Percentiles rank a stretch among this genome's conserved stretches.
phyloP scores from a whole-genome alignment of 2,888 invertebrate species.

The Lithosia quadra region DNA sequence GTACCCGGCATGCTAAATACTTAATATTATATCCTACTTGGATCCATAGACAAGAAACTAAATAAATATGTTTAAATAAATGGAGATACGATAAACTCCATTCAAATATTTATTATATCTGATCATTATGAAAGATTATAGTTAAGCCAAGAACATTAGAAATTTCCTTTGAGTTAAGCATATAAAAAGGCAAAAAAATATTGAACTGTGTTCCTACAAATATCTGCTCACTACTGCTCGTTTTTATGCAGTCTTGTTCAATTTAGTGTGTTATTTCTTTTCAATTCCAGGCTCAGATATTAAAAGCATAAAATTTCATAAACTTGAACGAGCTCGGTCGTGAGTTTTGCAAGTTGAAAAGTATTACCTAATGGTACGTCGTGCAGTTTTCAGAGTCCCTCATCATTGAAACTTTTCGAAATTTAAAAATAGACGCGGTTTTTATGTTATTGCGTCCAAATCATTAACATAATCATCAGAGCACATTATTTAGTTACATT shows the following conservation, averaged over 20 bases:
- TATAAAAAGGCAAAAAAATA: background rate
- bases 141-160: no score
- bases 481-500: no score
- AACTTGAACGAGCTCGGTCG: conserved; percentile 47
- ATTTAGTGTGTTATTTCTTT: conserved; percentile 35
- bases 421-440: background rate
- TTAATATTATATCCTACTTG: no score
- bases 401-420: conserved; percentile 7
- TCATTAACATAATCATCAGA: no score
- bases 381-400: conserved; percentile 34
- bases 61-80: no score
- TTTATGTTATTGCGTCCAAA: no score
- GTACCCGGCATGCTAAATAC: no score
- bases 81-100: no score
- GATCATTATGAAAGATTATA: no score
- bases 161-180: no score
- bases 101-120: no score
- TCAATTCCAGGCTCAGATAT: conserved; percentile 51
- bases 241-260: conserved; percentile 35
- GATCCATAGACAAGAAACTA: no score
- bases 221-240: conserved; percentile 24
- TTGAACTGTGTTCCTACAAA: conserved; percentile 9
- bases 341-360: conserved; percentile 41
- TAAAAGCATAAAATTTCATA: conserved; percentile 58
- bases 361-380: conserved; percentile 45